Evolutionary conservation across 2,888 invertebrate genomes (phyloP), one percentile per base, ranked within the genome.

Genomic region (Oegoconia quadripuncta): DNA sequence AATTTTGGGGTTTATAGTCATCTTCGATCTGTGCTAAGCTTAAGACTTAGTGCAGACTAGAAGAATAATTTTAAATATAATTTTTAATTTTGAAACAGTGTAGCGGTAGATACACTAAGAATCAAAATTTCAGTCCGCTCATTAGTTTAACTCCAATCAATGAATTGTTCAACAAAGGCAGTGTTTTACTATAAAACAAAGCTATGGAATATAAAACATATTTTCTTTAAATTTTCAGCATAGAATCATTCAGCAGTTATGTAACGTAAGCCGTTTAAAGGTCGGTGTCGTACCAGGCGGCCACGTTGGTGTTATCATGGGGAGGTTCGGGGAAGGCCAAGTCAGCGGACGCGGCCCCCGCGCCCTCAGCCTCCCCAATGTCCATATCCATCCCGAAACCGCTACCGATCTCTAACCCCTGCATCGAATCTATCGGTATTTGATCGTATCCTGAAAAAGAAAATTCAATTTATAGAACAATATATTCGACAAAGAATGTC

Each of bases 281-380:
- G 86, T 98, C 97, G 54, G 97, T 98, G 88, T 98, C 98, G 86
- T 97, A 98, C 98, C 98, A 98, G 63, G 97, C 97, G 52, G 97
- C 96, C 59, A 96, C 94, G 76, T 96, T 96, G 76, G 93, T 95
- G 88, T 96, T 95, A 79, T 95, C 95, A 64, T 94, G 93, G 30
- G 96, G 96, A 42, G 97, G 97, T 67, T 90, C 90, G 3, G 92
- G 92, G 73, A 93, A 91, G 67, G 94, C 93, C 66, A 92, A 90
- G 73, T 96, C 95, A 70, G 95, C 96, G 66, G 93, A 93, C 33
- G 93, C 92, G 55, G 92, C 92, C 52, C 93, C 93, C 48, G 91
- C 92, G 55, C 92, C 93, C 44, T 95, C 93, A 50, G 92, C 92
- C 91, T 95, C 95, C 65, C 96, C 96, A 48, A 95, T 93, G 67